Evolutionary conservation across 2,113 vertebrate genomes (phyloP), one percentile per base, ranked within the genome.

Genomic region (Haemorhous mexicanus): DNA sequence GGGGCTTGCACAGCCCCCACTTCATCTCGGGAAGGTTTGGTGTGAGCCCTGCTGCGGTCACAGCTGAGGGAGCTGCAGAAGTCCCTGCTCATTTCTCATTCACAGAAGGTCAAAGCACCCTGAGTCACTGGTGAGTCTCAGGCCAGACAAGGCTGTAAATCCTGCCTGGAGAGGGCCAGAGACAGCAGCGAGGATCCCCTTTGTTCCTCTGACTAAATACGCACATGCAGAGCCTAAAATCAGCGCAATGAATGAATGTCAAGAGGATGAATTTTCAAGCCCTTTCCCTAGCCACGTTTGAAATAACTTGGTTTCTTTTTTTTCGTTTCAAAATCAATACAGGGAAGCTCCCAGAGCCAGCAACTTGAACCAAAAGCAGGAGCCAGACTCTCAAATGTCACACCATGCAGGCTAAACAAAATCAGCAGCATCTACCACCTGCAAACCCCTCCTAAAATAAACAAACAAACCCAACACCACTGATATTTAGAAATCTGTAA

Each of bases 321-420:
- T 17, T 33, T 47, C 35, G n/a, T 52, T 35, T 8, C 12, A 1
- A 33, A 77, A 75, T 89, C 79, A 77, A 46, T 81, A 93, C 28
- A 68, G 73, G 28, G 92, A 88, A 68, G 73, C 58, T 94, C 89
- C 83, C 88, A 86, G 91, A 80, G 72, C 67, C 80, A 86, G 84
- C 47, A 89, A 86, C 66, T 84, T 1, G 0, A 93, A 93, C 50
- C 75, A 91, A 88, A 84, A 81, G 64, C 76, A 68, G 43, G 61
- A 86, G 86, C 90, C 78, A 93, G 67, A 55, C 56, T 90, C 85
- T 94, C 72, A 83, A 88, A 94, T 81, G 85, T 93, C 90, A 92
- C 52, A 80, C 76, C 47, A 37, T 10, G 30, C 64, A 87, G 72
- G 86, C 83, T 86, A 78, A 88, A 95, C 79, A 94, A 77, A 77